These are phyloP conservation scores for Sericinus montela DNA, from an alignment of 2,888 invertebrate species.

Conservation along the genomic window DNA sequence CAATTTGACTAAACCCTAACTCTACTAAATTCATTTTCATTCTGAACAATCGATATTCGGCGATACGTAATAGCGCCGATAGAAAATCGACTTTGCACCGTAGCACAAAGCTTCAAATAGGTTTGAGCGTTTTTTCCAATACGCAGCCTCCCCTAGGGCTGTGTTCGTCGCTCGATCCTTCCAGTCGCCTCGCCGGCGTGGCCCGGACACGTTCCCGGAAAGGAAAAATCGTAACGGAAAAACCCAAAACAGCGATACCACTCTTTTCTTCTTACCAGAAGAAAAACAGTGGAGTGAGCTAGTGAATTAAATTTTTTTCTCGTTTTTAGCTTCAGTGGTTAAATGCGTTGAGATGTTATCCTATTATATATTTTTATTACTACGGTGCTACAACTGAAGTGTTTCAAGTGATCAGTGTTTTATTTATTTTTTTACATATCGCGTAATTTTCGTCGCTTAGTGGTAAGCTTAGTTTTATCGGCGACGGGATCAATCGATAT, in stretches of 20 bases:
- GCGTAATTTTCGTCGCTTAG: conserved; percentile 20
- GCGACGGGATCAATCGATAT: conserved; percentile 34
- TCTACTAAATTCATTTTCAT: background rate
- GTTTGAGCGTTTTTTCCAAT: conserved; percentile 42
- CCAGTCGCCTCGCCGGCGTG: conserved; percentile 73
- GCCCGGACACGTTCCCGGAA: conserved; percentile 62
- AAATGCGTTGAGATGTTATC: conserved; percentile 56
- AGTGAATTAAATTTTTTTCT: conserved; percentile 47
- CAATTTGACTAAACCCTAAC: background rate
- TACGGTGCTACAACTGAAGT: conserved; percentile 27
- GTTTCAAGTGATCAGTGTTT: conserved; percentile 31
- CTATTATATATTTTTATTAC: conserved; percentile 21
- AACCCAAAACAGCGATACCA: conserved; percentile 50
- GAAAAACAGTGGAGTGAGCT: conserved; percentile 49
- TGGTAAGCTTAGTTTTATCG: conserved; percentile 56
- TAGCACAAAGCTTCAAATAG: conserved; percentile 32
- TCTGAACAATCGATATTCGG: conserved; percentile 6
- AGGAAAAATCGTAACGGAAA: conserved; percentile 36
- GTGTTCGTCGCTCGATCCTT: conserved; percentile 62
- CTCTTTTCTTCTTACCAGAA: conserved; percentile 62
- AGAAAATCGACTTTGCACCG: conserved; percentile 41
- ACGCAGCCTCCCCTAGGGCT: conserved; percentile 76
- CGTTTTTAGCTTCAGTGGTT: conserved; percentile 65
- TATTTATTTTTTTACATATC: conserved; percentile 16
- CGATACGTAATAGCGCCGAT: conserved; percentile 6